These are phyloP conservation scores for Danio rerio DNA, from an alignment of 2,113 vertebrate species.

Conservation along the genomic window DNA sequence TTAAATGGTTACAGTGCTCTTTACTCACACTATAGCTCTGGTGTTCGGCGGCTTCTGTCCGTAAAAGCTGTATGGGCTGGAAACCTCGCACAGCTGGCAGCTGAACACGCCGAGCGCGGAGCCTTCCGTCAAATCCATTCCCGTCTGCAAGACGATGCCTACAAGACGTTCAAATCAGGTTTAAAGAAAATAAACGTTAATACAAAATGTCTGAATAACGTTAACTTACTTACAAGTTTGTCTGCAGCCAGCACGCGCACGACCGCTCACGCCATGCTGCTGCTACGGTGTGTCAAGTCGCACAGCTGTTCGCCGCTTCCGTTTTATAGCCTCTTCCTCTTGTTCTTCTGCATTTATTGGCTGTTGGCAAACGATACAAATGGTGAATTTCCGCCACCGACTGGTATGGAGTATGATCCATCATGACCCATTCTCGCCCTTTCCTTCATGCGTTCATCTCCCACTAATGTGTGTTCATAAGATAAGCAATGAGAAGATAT, in stretches of 20 bases:
- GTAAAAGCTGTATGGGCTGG: constrained; percentile 77
- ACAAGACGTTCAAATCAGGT: neutral
- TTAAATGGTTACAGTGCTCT: no score
- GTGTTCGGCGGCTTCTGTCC: constrained; percentile 85
- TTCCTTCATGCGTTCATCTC: no score
- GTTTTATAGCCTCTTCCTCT: neutral
- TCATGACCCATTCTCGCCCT: no score
- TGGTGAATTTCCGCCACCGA: no score
- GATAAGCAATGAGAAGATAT: no score
- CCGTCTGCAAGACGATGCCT: neutral
- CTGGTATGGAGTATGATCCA: no score
- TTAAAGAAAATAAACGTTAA: no score
- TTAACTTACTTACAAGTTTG: neutral
- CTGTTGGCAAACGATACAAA: no score
- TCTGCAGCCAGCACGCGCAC: neutral
- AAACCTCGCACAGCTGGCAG: constrained; percentile 82
- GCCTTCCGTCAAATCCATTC: constrained; percentile 47
- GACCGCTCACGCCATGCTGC: neutral
- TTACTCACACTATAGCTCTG: constrained; percentile 83
- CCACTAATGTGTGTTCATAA: no score
- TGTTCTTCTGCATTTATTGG: no score
- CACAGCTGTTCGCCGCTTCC: neutral
- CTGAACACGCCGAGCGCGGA: constrained; percentile 72
- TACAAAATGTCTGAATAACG: no score
- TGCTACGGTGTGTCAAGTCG: neutral